Percentiles rank a stretch among this genome's conserved stretches.
Conservation (phyloP, 2,888 invertebrate species). For the Taphrorychus bicolor region DNA sequence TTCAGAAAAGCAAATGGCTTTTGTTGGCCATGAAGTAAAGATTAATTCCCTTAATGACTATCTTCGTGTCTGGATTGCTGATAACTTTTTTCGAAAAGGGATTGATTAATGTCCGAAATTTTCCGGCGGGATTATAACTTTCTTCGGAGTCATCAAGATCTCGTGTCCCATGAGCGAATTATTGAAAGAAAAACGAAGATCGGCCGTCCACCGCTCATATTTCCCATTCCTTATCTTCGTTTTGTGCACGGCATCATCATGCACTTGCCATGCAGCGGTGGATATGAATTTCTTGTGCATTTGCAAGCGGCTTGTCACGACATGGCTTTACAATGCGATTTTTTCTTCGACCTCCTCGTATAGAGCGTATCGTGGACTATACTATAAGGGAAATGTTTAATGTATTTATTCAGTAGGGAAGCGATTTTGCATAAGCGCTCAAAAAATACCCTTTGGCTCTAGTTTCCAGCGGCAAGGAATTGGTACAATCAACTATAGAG, state of each 20-base stretch:
- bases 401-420: slow-evolving; percentile 33
- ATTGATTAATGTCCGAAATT: not conserved
- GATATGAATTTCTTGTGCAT: slow-evolving; percentile 37
- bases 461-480: not conserved
- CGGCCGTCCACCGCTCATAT: slow-evolving; percentile 13
- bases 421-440: not conserved
- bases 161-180: not conserved
- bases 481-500: not conserved
- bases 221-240: slow-evolving; percentile 33
- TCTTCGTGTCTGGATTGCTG: not conserved
- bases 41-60: not conserved
- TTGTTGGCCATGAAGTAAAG: not conserved
- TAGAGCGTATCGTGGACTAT: slow-evolving; percentile 23
- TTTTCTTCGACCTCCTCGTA: slow-evolving; percentile 25
- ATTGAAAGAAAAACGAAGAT: not conserved
- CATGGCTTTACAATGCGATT: slow-evolving; percentile 35
- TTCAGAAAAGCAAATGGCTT: slow-evolving; percentile 1
- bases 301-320: slow-evolving; percentile 38
- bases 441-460: not conserved
- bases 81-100: not conserved
- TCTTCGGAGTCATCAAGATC: not conserved
- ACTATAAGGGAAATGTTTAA: slow-evolving; percentile 28
- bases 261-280: slow-evolving; percentile 24
- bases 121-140: not conserved
- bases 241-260: slow-evolving; percentile 30